Base-by-base conservation (phyloP, 2,113 vertebrate genomes). In the Odocoileus hemionus region DNA sequence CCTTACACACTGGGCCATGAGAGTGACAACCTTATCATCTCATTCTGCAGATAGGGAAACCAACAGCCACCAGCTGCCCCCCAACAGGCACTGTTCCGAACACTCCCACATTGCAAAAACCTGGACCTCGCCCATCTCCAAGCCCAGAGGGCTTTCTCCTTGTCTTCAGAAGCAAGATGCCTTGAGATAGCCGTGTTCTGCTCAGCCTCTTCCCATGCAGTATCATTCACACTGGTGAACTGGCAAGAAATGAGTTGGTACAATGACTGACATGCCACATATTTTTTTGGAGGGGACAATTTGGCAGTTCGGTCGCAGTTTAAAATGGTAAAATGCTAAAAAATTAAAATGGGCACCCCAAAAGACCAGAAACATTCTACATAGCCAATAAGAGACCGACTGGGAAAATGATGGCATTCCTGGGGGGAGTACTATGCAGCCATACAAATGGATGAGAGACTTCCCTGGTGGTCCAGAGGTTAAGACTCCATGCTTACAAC, bases 111-210 rank as follows among this genome's bases (percentile, higher is more conserved):
- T 1, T 30, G 58, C 47, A 33, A 47, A 89, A 52, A 23, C 47
- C 13, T 9, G 12, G 47, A 45, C n/a, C 15, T 5, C 2, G 2
- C 9, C 55, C 1, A 21, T 1, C 36, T 17, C 47, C 47, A 45
- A 61, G 39, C 21, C 86, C n/a, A 61, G 10, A 30, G 45, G 21
- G 21, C 26, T 43, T 43, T 47, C 33, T 50, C 50, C 60, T 70
- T 12, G 3, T 21, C 52, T 36, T 57, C n/a, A 83, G 39, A 83
- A 45, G 47, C 60, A 17, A 76, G 33, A 43, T 15, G 54, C 39
- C 26, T 3, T 1, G 15, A 14, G 26, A 33, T 0, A 19, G 30
- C 50, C 6, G 1, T 2, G 26, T 30, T 28, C 86, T 23, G 2
- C 86, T 55, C 0, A 5, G 78, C 6, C 86, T 30, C 86, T 54